These are phyloP conservation scores for Stercorarius parasiticus DNA, from an alignment of 2,113 vertebrate genomes.

Conservation along the genomic window DNA sequence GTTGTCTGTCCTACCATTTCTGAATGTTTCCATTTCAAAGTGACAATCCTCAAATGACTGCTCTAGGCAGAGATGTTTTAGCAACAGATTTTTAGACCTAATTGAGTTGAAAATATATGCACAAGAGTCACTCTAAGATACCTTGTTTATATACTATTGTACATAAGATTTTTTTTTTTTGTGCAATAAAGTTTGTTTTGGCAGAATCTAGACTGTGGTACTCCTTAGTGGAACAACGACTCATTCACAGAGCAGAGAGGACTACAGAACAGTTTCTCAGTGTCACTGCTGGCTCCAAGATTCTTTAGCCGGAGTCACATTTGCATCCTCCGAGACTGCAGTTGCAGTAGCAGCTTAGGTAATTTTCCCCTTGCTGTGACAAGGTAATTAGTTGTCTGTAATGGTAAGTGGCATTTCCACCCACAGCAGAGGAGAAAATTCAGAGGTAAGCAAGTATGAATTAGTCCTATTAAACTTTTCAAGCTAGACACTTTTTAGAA, in stretches of 20 bases:
- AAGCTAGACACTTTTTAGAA: not conserved
- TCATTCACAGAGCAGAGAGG: not conserved
- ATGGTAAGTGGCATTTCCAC: not conserved
- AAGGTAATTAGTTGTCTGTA: not conserved
- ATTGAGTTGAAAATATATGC: conserved; percentile 72
- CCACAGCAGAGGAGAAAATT: not conserved
- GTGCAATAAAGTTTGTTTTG: conserved; percentile 85
- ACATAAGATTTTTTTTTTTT: conserved; percentile 71
- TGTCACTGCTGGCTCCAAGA: not conserved
- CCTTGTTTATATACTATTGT: conserved; percentile 76
- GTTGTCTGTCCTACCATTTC: conserved; percentile 61
- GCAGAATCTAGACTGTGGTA: conserved; percentile 66
- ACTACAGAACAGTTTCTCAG: not conserved
- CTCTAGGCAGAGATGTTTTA: conserved; percentile 47
- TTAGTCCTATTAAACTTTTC: not conserved
- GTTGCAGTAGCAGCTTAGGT: not conserved
- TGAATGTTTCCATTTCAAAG: conserved; percentile 73
- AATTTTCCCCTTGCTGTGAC: not conserved
- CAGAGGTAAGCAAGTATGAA: not conserved
- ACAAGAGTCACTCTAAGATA: conserved; percentile 74
- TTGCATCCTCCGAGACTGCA: not conserved
- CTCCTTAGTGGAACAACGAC: not conserved
- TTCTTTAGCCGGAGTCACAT: not conserved
- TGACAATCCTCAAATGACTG: conserved; percentile 75
- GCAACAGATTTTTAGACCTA: conserved; percentile 67